These are phyloP conservation scores for Salarias fasciatus DNA, from an alignment of 2,797 vertebrate species.

Conservation along the genomic window DNA sequence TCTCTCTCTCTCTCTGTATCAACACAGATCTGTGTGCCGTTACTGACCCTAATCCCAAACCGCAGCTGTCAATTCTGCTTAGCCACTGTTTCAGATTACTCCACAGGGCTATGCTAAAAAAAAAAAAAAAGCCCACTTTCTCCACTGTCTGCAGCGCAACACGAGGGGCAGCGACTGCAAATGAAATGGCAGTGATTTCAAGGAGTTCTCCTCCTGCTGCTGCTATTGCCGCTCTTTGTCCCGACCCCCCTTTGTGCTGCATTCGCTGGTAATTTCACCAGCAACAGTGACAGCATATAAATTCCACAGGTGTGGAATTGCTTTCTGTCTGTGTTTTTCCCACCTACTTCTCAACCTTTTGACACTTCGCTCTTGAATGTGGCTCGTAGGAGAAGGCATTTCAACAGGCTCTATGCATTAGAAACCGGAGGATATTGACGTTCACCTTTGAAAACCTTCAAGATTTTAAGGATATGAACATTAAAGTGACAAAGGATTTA, in stretches of 20 bases:
- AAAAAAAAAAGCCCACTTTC: slow-evolving; percentile 49
- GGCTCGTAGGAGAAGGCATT: slow-evolving; percentile 8
- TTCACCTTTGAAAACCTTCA: neutral
- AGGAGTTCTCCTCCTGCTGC: slow-evolving; percentile 11
- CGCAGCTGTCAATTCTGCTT: slow-evolving; percentile 67
- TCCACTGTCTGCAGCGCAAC: slow-evolving; percentile 46
- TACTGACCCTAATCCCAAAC: slow-evolving; percentile 70
- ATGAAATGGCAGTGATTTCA: slow-evolving; percentile 42
- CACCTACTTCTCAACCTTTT: neutral
- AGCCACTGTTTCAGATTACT: slow-evolving; percentile 57
- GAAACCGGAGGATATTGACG: neutral
- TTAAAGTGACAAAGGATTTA: neutral
- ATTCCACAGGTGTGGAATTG: slow-evolving; percentile 37
- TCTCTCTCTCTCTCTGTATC: neutral
- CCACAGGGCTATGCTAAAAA: slow-evolving; percentile 52
- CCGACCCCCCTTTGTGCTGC: neutral
- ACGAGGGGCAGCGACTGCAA: slow-evolving; percentile 22
- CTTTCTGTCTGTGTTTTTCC: slow-evolving; percentile 13
- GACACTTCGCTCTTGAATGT: slow-evolving; percentile 13
- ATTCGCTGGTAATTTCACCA: slow-evolving; percentile 19
- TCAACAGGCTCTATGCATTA: neutral
- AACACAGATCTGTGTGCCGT: slow-evolving; percentile 40
- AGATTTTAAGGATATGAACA: slow-evolving; percentile 6
- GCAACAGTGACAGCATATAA: slow-evolving; percentile 18
- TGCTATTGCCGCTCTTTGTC: slow-evolving; percentile 13